Conservation (phyloP, 1,140 invertebrate genomes). For the Drosophila sp. region DNA sequence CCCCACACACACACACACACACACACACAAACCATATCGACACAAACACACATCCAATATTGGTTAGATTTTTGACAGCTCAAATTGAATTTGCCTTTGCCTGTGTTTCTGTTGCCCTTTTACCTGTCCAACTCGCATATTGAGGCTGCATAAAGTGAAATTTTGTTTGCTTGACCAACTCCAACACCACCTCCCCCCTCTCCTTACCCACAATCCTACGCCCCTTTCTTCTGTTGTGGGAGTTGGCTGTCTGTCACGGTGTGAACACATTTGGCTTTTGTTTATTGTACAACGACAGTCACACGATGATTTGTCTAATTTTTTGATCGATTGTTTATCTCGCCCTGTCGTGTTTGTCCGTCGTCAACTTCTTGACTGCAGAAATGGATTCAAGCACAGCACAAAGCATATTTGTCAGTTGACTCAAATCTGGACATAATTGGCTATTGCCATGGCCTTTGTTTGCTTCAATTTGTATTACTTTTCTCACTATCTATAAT, state of each 20-base stretch:
- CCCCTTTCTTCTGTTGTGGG: neutral
- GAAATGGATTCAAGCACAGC: neutral
- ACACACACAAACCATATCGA: constrained; percentile 32
- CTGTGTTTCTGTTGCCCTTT: constrained; percentile 49
- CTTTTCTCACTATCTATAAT: no score
- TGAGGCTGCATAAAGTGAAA: constrained; percentile 56
- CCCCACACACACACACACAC: constrained; percentile 21
- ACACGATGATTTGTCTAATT: constrained; percentile 70
- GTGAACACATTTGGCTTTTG: constrained; percentile 78
- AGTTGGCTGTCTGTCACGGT: constrained; percentile 36
- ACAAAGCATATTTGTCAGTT: constrained; percentile 63
- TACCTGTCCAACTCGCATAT: constrained; percentile 32
- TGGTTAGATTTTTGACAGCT: constrained; percentile 83
- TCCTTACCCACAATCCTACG: neutral
- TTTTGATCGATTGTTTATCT: constrained; percentile 77
- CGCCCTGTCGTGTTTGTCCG: constrained; percentile 27
- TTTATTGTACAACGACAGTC: constrained; percentile 61
- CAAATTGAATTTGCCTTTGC: constrained; percentile 80
- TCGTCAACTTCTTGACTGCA: constrained; percentile 28
- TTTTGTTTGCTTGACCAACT: constrained; percentile 73
- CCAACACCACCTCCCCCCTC: constrained; percentile 38
- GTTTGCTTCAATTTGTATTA: constrained; percentile 22
- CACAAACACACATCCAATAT: constrained; percentile 67
- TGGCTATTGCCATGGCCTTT: constrained; percentile 26
- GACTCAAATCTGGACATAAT: constrained; percentile 40